Conservation (phyloP, 2,888 invertebrate genomes). For the Scrobipalpa atriplicella region DNA sequence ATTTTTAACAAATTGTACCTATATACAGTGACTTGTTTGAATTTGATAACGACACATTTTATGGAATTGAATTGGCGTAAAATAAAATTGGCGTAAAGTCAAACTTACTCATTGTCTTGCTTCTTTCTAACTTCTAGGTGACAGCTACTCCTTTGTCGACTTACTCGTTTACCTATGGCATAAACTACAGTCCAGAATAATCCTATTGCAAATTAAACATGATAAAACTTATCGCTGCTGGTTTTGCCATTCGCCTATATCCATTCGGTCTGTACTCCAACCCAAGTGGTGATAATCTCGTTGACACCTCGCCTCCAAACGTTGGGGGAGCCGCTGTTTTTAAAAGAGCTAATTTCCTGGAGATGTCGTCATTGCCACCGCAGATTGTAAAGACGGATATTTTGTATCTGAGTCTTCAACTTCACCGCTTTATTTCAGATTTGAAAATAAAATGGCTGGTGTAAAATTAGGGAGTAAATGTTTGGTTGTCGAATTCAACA, state of each 20-base stretch:
- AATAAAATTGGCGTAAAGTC: too few relatives aligned
- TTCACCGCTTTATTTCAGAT: slow-evolving; percentile 9
- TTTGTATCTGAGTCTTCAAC: slow-evolving; percentile 19
- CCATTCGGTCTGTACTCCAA: not conserved
- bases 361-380: slow-evolving; percentile 40
- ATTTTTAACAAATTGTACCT: too few relatives aligned
- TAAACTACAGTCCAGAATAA: not conserved
- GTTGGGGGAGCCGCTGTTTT: slow-evolving; percentile 45
- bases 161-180: too few relatives aligned
- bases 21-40: too few relatives aligned
- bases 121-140: too few relatives aligned
- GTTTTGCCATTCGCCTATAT: not conserved
- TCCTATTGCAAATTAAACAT: too few relatives aligned
- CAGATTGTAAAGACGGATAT: slow-evolving; percentile 14
- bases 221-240: not conserved
- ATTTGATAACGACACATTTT: too few relatives aligned
- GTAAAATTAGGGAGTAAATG: slow-evolving; percentile 9
- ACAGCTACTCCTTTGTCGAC: too few relatives aligned
- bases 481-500: not conserved
- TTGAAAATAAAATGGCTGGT: not conserved
- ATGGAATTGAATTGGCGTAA: too few relatives aligned
- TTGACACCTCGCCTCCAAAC: slow-evolving; percentile 45
- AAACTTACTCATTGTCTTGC: too few relatives aligned
- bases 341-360: slow-evolving; percentile 65
- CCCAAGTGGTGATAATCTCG: slow-evolving; percentile 47